Base-by-base conservation (phyloP, 1,140 invertebrate species). In the Zophobas atratus region DNA sequence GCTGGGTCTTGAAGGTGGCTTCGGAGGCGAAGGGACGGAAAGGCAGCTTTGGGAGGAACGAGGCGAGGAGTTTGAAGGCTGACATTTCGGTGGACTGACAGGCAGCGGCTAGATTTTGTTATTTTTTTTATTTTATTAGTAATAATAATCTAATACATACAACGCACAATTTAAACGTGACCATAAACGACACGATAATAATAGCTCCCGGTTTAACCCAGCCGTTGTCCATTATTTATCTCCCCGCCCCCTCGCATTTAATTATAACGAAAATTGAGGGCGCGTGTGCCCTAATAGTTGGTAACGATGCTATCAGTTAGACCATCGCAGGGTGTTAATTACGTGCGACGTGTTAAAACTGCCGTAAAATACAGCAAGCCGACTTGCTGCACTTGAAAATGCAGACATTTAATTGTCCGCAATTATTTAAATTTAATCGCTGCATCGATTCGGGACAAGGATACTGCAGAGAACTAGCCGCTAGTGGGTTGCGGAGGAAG, bases 181-280 rank as follows among this genome's bases (percentile, higher is more conserved):
- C 20, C 20, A 20, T 20, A 20, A 20, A 20, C 20, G 20, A 20
- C 20, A 20, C 20, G 20, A 20, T 20, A 20, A 20, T 20, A 20
- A 20, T 20, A 20, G 20, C 20, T 20, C 20, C 20, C 20, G 20
- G 20, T 20, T 20, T 20, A 20, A 20, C 20, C 20, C 20, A 20
- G 20, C 20, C 60, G 43, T 67, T 67, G 60, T 39, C 6, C n/a
- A 67, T 39, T 67, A 67, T 67, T 67, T 39, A 63, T 67, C 60
- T 67, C 35, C 39, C 38, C 38, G 33, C 41, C 39, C 39, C 43
- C 41, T 43, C 43, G 60, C 60, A 67, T 67, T 67, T 67, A 67
- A 67, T 67, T 67, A 67, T 67, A 67, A 67, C 43, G 60, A 67
- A 67, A 67, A 67, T 67, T 67, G 60, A 39, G 60, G 43, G 60